Base-by-base conservation (phyloP, 2,888 invertebrate species). In the Branchipolynoe longqiensis region DNA sequence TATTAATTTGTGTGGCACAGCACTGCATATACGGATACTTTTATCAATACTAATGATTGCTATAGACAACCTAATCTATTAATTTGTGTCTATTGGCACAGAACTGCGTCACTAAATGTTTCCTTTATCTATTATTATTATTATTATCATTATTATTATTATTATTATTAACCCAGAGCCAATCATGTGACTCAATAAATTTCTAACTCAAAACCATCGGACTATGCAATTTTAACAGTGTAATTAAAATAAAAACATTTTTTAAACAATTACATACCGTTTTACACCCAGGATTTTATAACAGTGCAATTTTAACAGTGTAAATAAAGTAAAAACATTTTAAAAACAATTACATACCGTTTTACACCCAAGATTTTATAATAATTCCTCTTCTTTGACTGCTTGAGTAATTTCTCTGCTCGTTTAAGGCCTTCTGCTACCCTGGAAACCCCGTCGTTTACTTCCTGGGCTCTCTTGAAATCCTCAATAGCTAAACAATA, bases 361-460 rank as follows among this genome's bases (percentile, higher is more conserved):
- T 97, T 96, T 0, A 99, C 98, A 22, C 96, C 97, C 84, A 99
- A 95, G 90, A 99, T 99, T 94, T 99, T 99, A 94, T 99, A 99
- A 94, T 99, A 99, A 94, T 99, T 99, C 89, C 98, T 95, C 91
- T 96, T 96, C 92, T 98, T 97, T 0, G 98, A 95, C 92, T 98
- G 97, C 92, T 98, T 98, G 94, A 98, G 97, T 89, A 98, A 94
- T 92, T 97, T 97, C 94, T 98, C 97, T 1, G 98, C 98, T 90
- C 96, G 96, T 87, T 96, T 95, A 33, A 98, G 93, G 0, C 99
- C 99, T 87, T 99, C 98, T 93, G 97, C 96, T 0, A 98, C 98
- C 88, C 97, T 95, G 89, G 96, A 95, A 87, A 96, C 8, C 38
- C 96, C 95, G 58, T 96, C 96, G 89, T 99, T 97, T 40, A 97